Evolutionary conservation across 2,113 vertebrate species (phyloP).

Genomic region (Pyrgilauda ruficollis): DNA sequence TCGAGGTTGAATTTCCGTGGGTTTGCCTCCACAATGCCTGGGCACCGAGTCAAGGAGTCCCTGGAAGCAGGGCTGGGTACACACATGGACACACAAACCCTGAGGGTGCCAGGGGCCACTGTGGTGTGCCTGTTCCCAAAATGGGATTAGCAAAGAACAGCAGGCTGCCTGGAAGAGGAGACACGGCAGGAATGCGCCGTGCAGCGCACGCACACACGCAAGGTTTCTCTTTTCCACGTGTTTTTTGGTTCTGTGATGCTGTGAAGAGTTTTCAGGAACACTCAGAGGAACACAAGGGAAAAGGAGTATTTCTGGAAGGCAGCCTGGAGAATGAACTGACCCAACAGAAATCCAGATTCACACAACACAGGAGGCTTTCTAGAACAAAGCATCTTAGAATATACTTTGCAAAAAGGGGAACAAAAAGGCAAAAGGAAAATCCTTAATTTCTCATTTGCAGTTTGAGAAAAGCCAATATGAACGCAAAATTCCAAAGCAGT

Average conservation of each 20-base stretch:
- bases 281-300: not conserved
- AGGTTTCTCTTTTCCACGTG: not conserved
- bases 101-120: fast-evolving
- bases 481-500: not conserved
- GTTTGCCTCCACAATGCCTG: slow-evolving; percentile 96
- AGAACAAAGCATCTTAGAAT: slow-evolving; percentile 2
- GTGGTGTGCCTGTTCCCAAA: not conserved
- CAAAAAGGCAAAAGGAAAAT: not conserved
- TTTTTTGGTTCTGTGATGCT: not conserved
- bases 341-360: not conserved
- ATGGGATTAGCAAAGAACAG: not conserved
- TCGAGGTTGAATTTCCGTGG: slow-evolving; percentile 97
- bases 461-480: not conserved
- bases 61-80: fast-evolving
- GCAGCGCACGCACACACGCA: fast-evolving
- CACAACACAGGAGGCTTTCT: not conserved
- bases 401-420: not conserved
- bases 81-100: not conserved
- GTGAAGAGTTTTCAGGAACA: fast-evolving
- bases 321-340: not conserved
- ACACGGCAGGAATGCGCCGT: fast-evolving
- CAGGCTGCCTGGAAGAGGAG: not conserved
- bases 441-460: not conserved
- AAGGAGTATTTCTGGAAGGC: slow-evolving; percentile 2
- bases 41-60: slow-evolving; percentile 69